These are phyloP conservation scores for Drosophila heteroneura DNA, from an alignment of 2,888 invertebrate species.

Conservation along the genomic window DNA sequence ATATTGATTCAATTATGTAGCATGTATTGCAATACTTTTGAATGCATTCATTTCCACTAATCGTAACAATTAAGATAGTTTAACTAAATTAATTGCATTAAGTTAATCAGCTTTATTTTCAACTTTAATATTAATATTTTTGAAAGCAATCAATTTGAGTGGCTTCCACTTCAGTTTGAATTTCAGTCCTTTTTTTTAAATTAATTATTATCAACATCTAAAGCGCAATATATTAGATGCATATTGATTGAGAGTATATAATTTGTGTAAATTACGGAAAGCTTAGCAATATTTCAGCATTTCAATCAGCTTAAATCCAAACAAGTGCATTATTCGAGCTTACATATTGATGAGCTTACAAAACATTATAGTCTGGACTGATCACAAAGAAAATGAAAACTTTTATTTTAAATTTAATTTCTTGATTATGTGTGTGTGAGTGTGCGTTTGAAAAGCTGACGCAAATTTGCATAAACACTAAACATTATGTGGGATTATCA, in stretches of 20 bases:
- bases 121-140: not conserved
- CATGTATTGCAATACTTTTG: not conserved
- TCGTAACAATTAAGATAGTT: not conserved
- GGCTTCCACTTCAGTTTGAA: not conserved
- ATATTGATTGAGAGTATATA: not conserved
- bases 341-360: slow-evolving; percentile 18
- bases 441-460: slow-evolving; percentile 26
- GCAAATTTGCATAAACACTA: slow-evolving; percentile 68
- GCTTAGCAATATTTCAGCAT: slow-evolving; percentile 9
- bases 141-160: not conserved
- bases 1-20: not conserved
- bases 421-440: slow-evolving; percentile 5
- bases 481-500: slow-evolving; percentile 68
- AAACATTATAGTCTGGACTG: slow-evolving; percentile 10
- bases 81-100: not conserved
- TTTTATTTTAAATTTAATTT: slow-evolving; percentile 31
- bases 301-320: not conserved
- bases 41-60: not conserved
- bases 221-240: not conserved
- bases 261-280: not conserved
- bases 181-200: not conserved
- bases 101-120: not conserved
- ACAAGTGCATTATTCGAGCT: slow-evolving; percentile 16
- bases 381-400: slow-evolving; percentile 11
- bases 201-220: not conserved